Base-by-base conservation (phyloP, 2,797 vertebrate genomes). In the Babyrousa celebensis region DNA sequence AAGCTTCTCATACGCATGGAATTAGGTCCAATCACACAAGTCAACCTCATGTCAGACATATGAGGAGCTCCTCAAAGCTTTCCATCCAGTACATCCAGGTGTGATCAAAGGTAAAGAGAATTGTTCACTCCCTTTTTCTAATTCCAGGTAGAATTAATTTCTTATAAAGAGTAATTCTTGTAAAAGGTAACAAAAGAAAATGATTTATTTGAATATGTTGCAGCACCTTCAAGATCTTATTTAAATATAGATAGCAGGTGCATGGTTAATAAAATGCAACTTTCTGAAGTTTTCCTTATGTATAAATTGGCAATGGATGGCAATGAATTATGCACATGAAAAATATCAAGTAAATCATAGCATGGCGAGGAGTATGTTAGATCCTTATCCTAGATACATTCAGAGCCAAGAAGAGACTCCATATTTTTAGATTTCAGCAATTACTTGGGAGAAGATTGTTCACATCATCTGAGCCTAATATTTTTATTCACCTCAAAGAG, bases 211-310 rank as follows among this genome's bases (percentile, higher is more conserved):
- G 94, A 92, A 96, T 95, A 96, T 71, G 86, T 74, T 94, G 32
- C 14, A 93, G 72, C 63, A 56, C 18, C 29, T 91, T 94, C 65
- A 92, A 89, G 75, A 91, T 93, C 52, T 90, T 94, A 5, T 79
- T 95, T 95, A 95, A 96, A 95, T 96, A 95, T 95, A 97, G 96
- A 78, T 12, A 36, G 80, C 85, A 96, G 96, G 89, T 97, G 48
- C 56, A 91, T 63, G 80, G 58, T 87, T 93, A 96, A 97, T 92
- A 87, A 96, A 96, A 91, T 91, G 70, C 52, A 91, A 32, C 68
- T 93, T 97, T 95, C 52, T 80, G 12, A 91, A 97, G 58, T 74
- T 72, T 93, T 82, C 16, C 62, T 79, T 89, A 71, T 78, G 60
- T 91, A 94, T 86, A 97, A 94, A 79, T 68, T 97, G 72, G 62